Evolutionary conservation across 2,888 invertebrate species (phyloP).

Genomic region (Acronicta alni): DNA sequence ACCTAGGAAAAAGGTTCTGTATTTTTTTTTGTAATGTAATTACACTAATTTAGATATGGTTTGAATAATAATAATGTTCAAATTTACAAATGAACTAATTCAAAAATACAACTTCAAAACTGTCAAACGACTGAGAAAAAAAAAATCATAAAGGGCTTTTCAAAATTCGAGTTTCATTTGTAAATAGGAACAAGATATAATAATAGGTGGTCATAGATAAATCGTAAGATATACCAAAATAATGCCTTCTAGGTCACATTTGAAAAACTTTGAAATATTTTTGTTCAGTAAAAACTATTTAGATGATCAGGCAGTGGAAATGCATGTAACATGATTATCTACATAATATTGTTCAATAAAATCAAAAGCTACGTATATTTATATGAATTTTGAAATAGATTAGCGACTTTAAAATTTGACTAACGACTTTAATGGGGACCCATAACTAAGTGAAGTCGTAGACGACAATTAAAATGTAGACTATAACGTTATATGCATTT

Average conservation of each 20-base stretch:
- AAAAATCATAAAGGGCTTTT: conserved; percentile 6
- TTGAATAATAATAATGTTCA: conserved; percentile 48
- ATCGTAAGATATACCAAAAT: conserved; percentile 53
- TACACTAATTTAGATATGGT: conserved; percentile 63
- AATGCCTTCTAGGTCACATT: conserved; percentile 54
- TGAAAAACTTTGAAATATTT: conserved; percentile 56
- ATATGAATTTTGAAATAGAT: background rate
- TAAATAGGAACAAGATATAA: conserved; percentile 38
- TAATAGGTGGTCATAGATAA: conserved; percentile 48
- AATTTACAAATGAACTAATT: conserved; percentile 51
- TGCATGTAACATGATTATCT: conserved; percentile 32
- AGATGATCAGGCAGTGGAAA: conserved; percentile 49
- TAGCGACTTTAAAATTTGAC: background rate
- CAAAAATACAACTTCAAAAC: conserved; percentile 11
- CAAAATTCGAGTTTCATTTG: conserved; percentile 29
- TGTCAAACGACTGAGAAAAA: background rate
- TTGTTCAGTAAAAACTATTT: conserved; percentile 63
- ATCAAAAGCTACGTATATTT: too few species aligned
- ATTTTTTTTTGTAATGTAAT: conserved; percentile 52
- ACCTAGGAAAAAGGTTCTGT: conserved; percentile 54
- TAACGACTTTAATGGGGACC: background rate
- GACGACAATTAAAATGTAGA: background rate
- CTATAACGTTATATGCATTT: conserved; percentile 44
- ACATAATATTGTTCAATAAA: background rate
- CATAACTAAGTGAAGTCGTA: background rate